These are phyloP conservation scores for Lophotis ruficrista DNA, from an alignment of 2,113 vertebrate species.

Conservation along the genomic window DNA sequence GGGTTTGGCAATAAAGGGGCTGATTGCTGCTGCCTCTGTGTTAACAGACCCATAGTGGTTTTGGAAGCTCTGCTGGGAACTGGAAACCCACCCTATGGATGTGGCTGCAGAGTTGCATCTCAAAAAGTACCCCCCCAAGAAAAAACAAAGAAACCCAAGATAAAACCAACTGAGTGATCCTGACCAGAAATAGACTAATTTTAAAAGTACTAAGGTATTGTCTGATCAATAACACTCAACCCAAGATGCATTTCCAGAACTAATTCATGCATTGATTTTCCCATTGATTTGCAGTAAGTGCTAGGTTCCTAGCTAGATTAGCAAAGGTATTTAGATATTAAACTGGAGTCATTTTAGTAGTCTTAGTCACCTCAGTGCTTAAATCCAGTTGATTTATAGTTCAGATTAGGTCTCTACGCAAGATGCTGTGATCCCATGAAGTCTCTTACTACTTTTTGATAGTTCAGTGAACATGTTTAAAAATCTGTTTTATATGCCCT, in stretches of 20 bases:
- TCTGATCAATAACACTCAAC: neutral
- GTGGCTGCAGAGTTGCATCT: neutral
- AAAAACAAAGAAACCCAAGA: neutral
- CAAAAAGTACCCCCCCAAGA: neutral
- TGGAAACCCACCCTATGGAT: neutral
- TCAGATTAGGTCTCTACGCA: neutral
- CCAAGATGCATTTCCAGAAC: slow-evolving; percentile 7
- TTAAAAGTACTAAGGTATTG: neutral
- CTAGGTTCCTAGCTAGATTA: slow-evolving; percentile 26
- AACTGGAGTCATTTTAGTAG: neutral
- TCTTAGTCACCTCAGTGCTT: slow-evolving; percentile 6
- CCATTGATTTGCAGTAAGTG: slow-evolving; percentile 37
- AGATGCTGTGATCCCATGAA: neutral
- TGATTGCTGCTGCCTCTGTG: neutral
- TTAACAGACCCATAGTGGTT: neutral
- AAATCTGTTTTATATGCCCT: neutral
- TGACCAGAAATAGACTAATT: neutral
- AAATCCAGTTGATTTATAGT: slow-evolving; percentile 8
- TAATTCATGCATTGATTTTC: slow-evolving; percentile 43
- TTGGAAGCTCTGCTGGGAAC: neutral
- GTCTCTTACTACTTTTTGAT: neutral
- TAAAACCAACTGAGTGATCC: neutral
- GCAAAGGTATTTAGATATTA: slow-evolving; percentile 49
- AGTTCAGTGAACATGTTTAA: neutral
- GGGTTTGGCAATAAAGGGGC: neutral